Evolutionary conservation across 2,797 vertebrate species (phyloP).

Genomic region (Brachyalestes nurse): DNA sequence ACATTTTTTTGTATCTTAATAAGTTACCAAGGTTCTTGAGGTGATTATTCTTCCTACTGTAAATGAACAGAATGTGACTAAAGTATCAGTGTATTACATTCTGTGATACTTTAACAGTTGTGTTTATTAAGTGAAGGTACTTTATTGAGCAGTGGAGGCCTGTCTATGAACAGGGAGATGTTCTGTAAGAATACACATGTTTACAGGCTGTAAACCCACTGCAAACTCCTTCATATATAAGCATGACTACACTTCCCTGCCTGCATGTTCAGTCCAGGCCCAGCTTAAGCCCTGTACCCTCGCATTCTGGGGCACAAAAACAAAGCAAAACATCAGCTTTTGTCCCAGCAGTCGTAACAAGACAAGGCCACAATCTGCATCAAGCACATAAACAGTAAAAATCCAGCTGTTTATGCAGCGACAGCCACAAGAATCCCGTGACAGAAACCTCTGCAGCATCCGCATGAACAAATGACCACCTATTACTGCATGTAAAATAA

Average conservation of each 20-base stretch:
- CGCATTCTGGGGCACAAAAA: not conserved
- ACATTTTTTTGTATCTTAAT: too few relatives aligned
- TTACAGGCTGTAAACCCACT: not conserved
- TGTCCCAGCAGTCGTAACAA: not conserved
- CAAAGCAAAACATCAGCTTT: not conserved
- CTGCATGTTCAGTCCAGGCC: not conserved
- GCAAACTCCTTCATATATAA: not conserved
- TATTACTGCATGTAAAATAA: not conserved
- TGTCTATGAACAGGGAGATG: not conserved
- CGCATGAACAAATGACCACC: not conserved
- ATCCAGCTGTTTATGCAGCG: constrained; percentile 10
- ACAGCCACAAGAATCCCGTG: constrained; percentile 2
- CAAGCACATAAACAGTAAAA: constrained; percentile 26
- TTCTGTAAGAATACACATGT: not conserved
- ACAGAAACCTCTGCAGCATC: not conserved
- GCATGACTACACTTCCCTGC: not conserved
- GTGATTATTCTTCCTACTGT: too few relatives aligned
- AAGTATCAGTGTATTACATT: too few relatives aligned
- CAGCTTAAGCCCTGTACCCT: not conserved
- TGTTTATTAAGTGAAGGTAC: too few relatives aligned
- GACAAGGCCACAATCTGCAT: constrained; percentile 4
- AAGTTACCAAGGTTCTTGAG: too few relatives aligned
- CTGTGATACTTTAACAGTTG: too few relatives aligned
- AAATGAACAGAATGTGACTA: too few relatives aligned
- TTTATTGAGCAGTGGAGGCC: not conserved